These are phyloP conservation scores for Agrochola circellaris DNA, from an alignment of 2,888 invertebrate species.

Conservation along the genomic window DNA sequence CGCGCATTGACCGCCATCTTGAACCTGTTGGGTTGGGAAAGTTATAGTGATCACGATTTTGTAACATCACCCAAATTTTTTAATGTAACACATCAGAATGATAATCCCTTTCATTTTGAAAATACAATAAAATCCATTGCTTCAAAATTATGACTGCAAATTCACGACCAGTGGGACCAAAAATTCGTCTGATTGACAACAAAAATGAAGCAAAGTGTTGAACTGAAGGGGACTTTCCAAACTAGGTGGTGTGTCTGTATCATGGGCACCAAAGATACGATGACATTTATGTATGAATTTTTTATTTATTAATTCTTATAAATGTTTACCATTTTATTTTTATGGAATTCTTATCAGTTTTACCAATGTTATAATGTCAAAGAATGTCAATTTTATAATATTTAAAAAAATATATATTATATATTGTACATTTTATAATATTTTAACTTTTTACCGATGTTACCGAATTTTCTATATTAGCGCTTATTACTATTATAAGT, in stretches of 20 bases:
- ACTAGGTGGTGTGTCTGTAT: neutral
- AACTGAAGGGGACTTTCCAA: neutral
- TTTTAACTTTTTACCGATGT: too few species aligned
- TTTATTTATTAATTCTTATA: too few species aligned
- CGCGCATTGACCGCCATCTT: slow-evolving; percentile 79
- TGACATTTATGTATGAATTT: too few species aligned
- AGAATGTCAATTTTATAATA: too few species aligned
- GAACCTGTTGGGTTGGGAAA: slow-evolving; percentile 67
- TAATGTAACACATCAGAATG: neutral
- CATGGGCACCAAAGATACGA: neutral
- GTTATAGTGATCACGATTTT: neutral
- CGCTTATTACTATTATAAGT: too few species aligned
- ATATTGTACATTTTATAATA: too few species aligned
- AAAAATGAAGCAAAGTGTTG: neutral
- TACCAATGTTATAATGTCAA: too few species aligned
- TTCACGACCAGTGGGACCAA: neutral
- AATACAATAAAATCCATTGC: too few species aligned
- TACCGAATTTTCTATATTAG: too few species aligned
- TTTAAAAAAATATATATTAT: too few species aligned
- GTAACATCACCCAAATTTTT: neutral
- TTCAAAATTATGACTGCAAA: neutral
- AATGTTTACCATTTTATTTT: too few species aligned
- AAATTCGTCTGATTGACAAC: neutral
- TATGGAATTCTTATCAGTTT: too few species aligned
- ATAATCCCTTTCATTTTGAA: neutral